Conservation (phyloP, 2,888 invertebrate genomes). For the Trachelus iudaicus region DNA sequence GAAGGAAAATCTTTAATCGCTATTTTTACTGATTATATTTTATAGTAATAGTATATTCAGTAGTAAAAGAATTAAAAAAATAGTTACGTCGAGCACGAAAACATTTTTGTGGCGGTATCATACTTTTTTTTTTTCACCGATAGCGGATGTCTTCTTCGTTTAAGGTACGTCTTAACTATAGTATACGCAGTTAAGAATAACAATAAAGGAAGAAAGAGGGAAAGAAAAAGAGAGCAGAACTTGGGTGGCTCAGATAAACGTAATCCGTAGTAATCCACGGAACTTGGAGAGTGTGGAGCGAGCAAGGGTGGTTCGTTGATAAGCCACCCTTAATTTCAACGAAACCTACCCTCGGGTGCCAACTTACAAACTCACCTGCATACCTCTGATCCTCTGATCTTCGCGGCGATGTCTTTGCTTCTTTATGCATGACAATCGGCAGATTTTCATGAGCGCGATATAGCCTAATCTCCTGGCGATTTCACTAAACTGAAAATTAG, state of each 20-base stretch:
- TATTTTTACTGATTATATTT: background rate
- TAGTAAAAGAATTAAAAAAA: background rate
- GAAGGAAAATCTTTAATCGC: background rate
- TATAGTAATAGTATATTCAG: too few species aligned
- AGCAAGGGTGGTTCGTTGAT: constrained; percentile 18
- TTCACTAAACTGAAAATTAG: background rate
- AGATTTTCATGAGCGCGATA: background rate
- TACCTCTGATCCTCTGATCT: background rate
- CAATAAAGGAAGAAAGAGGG: background rate
- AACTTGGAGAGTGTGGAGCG: constrained; percentile 11
- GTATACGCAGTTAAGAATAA: background rate
- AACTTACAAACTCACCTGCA: background rate
- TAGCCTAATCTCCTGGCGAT: background rate
- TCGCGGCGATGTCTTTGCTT: background rate
- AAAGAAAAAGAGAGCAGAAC: constrained; percentile 6
- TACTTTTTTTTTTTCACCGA: background rate
- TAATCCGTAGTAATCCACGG: constrained; percentile 22
- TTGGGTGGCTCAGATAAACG: constrained; percentile 23
- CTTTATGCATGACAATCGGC: background rate
- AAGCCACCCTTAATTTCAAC: constrained; percentile 27
- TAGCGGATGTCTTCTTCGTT: too few species aligned
- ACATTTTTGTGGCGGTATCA: background rate
- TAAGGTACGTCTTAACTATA: background rate
- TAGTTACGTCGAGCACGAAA: background rate
- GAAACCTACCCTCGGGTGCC: background rate